These are phyloP conservation scores for Zaprionus capensis DNA, from an alignment of 1,140 invertebrate genomes.

Conservation along the genomic window DNA sequence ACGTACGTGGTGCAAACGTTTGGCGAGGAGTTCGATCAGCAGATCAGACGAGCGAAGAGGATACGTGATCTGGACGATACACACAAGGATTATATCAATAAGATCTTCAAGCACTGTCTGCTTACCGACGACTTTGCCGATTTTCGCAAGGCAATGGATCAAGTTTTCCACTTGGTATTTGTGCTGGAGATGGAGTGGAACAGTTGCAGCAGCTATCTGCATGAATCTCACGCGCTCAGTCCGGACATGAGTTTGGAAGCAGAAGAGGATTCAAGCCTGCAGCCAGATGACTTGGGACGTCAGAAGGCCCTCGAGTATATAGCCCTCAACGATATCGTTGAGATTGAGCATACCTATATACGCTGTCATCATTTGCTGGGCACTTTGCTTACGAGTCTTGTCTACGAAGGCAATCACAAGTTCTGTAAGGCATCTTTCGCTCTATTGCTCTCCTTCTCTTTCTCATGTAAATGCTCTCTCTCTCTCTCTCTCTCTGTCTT, in stretches of 20 bases:
- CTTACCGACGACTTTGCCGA: conserved; percentile 42
- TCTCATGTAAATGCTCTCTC: not conserved
- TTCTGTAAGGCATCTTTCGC: conserved; percentile 61
- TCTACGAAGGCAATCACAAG: conserved; percentile 58
- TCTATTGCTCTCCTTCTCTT: not conserved
- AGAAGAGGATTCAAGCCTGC: not conserved
- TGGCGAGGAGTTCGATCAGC: conserved; percentile 56
- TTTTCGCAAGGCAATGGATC: conserved; percentile 64
- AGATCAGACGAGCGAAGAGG: conserved; percentile 47
- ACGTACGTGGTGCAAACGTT: conserved; percentile 60
- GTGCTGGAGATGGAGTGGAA: conserved; percentile 69
- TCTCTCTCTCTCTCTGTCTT: conserved; percentile 14
- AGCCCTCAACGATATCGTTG: conserved; percentile 60
- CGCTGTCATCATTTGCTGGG: conserved; percentile 74
- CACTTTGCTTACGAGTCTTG: conserved; percentile 51
- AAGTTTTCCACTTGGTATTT: conserved; percentile 62
- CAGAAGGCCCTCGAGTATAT: conserved; percentile 45
- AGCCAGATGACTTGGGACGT: not conserved
- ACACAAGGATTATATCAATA: conserved; percentile 60
- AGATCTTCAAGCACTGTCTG: conserved; percentile 65
- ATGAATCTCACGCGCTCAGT: conserved; percentile 58
- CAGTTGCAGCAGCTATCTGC: conserved; percentile 48
- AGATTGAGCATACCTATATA: conserved; percentile 75
- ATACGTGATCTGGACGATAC: conserved; percentile 55
- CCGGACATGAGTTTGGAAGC: conserved; percentile 27